These are phyloP conservation scores for Physella acuta DNA, from an alignment of 1,140 invertebrate species.

Conservation along the genomic window DNA sequence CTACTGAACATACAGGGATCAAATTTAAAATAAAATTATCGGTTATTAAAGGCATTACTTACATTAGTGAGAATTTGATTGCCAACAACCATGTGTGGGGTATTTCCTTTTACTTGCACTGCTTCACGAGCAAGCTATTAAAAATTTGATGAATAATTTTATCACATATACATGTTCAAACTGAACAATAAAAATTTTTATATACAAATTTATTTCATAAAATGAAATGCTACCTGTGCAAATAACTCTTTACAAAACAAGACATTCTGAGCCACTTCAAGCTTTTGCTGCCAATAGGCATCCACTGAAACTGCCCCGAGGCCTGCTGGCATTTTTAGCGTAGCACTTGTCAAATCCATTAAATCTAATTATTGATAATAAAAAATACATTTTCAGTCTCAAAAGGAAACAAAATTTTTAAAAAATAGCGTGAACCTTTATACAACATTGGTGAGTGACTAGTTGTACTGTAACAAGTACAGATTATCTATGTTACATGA, in stretches of 20 bases:
- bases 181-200: not conserved
- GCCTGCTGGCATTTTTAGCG: constrained; percentile 58
- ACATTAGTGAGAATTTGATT: constrained; percentile 95
- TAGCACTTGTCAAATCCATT: constrained; percentile 59
- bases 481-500: too few relatives aligned
- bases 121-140: constrained; percentile 82
- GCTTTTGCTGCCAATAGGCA: constrained; percentile 88
- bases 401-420: too few relatives aligned
- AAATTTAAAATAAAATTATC: not conserved
- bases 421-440: too few relatives aligned
- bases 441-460: too few relatives aligned
- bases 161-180: not conserved
- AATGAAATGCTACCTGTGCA: constrained; percentile 67
- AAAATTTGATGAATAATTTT: not conserved
- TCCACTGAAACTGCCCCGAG: constrained; percentile 68
- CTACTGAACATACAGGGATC: not conserved
- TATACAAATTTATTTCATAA: not conserved
- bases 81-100: constrained; percentile 94
- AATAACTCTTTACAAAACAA: constrained; percentile 97
- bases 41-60: constrained; percentile 54
- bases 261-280: constrained; percentile 95
- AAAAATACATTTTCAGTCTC: too few relatives aligned
- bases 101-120: constrained; percentile 83
- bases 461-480: too few relatives aligned
- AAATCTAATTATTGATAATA: constrained; percentile 60